These are phyloP conservation scores for Adelosebastes latens DNA, from an alignment of 2,797 vertebrate genomes.

Conservation along the genomic window DNA sequence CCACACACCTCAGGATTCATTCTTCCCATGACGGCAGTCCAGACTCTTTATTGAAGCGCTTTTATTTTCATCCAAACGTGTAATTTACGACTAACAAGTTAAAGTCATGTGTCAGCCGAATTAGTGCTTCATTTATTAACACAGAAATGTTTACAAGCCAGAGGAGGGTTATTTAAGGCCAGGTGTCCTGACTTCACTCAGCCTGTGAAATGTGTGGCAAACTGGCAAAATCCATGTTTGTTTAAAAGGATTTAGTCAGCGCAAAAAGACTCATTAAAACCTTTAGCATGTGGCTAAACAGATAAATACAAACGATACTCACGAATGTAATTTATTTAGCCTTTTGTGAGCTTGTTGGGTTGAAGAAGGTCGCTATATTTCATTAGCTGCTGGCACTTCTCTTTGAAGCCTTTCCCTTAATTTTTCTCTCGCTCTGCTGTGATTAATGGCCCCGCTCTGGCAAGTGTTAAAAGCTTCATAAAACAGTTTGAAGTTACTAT, in stretches of 20 bases:
- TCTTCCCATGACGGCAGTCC: slow-evolving; percentile 15
- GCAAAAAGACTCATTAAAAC: not conserved
- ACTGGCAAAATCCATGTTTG: slow-evolving; percentile 23
- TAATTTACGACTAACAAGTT: slow-evolving; percentile 34
- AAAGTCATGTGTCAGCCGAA: slow-evolving; percentile 25
- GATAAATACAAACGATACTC: not conserved
- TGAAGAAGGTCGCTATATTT: not conserved
- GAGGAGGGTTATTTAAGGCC: slow-evolving; percentile 30
- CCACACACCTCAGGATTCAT: slow-evolving; percentile 11
- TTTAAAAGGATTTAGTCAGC: slow-evolving; percentile 10
- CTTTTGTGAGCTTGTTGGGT: not conserved
- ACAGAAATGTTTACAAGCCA: slow-evolving; percentile 37
- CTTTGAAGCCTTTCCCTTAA: slow-evolving; percentile 41
- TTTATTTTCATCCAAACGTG: slow-evolving; percentile 38
- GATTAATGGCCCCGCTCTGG: slow-evolving; percentile 45
- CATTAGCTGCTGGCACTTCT: not conserved
- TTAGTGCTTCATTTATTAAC: slow-evolving; percentile 31
- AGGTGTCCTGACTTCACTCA: slow-evolving; percentile 45
- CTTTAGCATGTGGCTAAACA: not conserved
- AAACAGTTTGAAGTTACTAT: slow-evolving; percentile 35
- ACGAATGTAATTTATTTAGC: not conserved
- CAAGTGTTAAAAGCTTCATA: slow-evolving; percentile 45
- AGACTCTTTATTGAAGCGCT: slow-evolving; percentile 20
- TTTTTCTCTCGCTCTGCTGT: slow-evolving; percentile 17
- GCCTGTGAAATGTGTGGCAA: slow-evolving; percentile 23